Evolutionary conservation across 92 coral and sea anemone genomes (phyloP), one percentile per base, ranked within the genome.

Genomic region (Zoanthus sansibaricus): DNA sequence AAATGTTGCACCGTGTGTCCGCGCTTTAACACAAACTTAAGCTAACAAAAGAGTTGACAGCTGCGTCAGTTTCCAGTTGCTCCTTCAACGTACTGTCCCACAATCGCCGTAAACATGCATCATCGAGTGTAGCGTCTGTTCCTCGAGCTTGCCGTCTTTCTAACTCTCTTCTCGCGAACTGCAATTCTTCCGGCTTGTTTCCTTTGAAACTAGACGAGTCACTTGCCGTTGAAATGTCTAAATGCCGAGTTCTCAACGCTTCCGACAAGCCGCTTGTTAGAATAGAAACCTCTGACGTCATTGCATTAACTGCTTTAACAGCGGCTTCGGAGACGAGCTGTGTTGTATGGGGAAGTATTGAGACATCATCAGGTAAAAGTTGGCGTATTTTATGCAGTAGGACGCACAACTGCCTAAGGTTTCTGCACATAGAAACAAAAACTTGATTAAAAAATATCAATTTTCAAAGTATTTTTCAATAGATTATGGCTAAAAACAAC

Each of bases 331-430:
- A 25, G 15, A 44, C 31, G 33, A 76, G 77, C 9, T 0, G 87
- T 1, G 77, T 75, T 3, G 87, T 83, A 71, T 91, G 89, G 0
- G 89, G 48, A 9, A 70, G 58, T 75, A 94, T 93, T n/a, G 78
- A 82, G 66, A 93, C 90, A 77, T 92, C 96, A 82, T 85, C 95
- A 6, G 98, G 95, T 9, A 96, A 90, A 48, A 89, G 73, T 30
- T 88, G 79, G 17, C 93, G 92, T 30, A 96, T 73, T 74, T 87
- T 79, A 87, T 93, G 93, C 48, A 93, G 77, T 37, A 89, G 61
- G 49, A 91, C 66, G 90, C 69, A 93, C 25, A 90, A 84, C 87
- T 96, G 96, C 49, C 89, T 87, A 77, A 73, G 79, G 85, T 87
- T 66, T 89, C 98, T 94, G 80, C 45, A 32, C 77, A 66, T 25